Evolutionary conservation across 2,797 vertebrate species (phyloP), one percentile per base, ranked within the genome.

Genomic region (Enteromius trimaculatus): DNA sequence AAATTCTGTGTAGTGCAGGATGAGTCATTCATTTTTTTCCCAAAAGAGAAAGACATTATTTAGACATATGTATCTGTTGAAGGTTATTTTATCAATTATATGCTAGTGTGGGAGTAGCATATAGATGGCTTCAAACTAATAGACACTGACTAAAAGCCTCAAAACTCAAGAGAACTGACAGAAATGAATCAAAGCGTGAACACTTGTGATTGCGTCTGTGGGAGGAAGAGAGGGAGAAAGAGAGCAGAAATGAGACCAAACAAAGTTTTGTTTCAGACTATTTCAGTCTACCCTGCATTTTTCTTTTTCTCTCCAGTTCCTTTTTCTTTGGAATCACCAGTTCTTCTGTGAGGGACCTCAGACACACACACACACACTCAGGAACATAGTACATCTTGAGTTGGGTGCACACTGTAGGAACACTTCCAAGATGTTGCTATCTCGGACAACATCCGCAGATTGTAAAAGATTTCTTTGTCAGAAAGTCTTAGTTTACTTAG

Each of bases 251-350:
- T 76, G 39, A 64, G 74, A 79, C 42, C 31, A 26, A 62, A 72
- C 71, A 26, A 60, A 5, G 42, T 75, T 78, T 80, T 82, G 29
- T 70, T 78, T 83, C 51, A 53, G 66, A 72, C 49, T 71, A 83
- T 87, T 87, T 85, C 19, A 74, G 82, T 82, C 79, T 65, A 84
- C 26, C 6, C 26, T 53, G 75, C 49, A 64, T 65, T 82, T 83
- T 72, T 53, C 60, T 70, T 51, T 85, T 26, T 69, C 44, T 49
- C 47, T 75, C 31, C 65, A 82, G 77, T 82, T 86, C 82, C 80
- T 47, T 58, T 77, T 82, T 84, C 47, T 81, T 60, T 69, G 9
- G 44, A 44, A 53, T 82, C 70, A 21, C 29, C 10, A 62, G 69
- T 29, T 60, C 2, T n/a, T 65, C 44, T 39, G 29, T 49, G 70